These are phyloP conservation scores for Eledona agricola DNA, from an alignment of 2,888 invertebrate genomes.

Conservation along the genomic window DNA sequence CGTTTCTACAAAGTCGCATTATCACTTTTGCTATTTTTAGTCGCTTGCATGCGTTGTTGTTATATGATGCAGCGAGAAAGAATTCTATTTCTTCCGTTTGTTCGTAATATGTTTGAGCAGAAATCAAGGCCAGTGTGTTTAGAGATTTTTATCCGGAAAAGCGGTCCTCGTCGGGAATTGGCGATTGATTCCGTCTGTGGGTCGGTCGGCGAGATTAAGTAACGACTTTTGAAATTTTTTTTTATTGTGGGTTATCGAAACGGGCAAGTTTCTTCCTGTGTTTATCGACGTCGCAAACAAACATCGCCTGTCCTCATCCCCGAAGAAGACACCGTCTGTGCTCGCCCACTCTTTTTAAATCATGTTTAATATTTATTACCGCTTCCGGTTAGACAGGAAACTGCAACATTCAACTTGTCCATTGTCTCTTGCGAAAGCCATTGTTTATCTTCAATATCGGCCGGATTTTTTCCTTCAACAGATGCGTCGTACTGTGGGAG, in stretches of 20 bases:
- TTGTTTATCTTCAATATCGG: constrained; percentile 32
- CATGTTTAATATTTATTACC: constrained; percentile 35
- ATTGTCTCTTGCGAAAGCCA: constrained; percentile 33
- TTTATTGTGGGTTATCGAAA: constrained; percentile 4
- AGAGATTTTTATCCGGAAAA: no score
- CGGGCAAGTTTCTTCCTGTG: not conserved
- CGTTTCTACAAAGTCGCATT: constrained; percentile 31
- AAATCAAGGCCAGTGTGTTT: not conserved
- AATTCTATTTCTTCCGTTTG: constrained; percentile 30
- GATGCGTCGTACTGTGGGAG: constrained; percentile 23
- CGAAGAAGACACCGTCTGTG: no score
- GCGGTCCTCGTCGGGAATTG: no score
- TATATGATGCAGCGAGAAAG: constrained; percentile 21
- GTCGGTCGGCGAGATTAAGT: no score
- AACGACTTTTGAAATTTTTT: constrained; percentile 3
- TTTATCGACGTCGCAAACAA: constrained; percentile 2
- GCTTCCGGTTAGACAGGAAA: constrained; percentile 35
- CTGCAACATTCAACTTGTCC: constrained; percentile 28
- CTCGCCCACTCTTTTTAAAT: constrained; percentile 28
- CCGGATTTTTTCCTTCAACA: constrained; percentile 26
- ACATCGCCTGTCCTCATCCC: constrained; percentile 3
- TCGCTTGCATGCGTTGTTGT: constrained; percentile 12
- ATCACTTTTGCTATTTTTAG: constrained; percentile 32
- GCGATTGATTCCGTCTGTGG: no score
- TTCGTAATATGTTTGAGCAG: constrained; percentile 25